Evolutionary conservation across 1,140 invertebrate species (phyloP).

Genomic region (Camponotus floridanus): DNA sequence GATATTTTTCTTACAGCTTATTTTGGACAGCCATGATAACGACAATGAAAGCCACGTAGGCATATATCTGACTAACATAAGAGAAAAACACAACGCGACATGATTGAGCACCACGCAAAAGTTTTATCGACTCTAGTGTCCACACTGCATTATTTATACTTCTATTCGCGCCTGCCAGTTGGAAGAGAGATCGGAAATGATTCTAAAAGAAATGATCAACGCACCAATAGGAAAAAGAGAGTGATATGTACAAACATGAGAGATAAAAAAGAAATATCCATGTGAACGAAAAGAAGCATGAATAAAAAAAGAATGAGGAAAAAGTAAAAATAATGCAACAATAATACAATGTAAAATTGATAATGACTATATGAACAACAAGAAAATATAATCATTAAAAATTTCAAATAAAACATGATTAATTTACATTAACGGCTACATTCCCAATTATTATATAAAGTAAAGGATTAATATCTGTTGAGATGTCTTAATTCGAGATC

Average conservation of each 20-base stretch:
- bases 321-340: neutral
- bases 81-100: neutral
- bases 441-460: too few relatives aligned
- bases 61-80: neutral
- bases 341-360: neutral
- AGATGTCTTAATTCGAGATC: too few relatives aligned
- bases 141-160: constrained; percentile 54
- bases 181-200: neutral
- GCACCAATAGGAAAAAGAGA: neutral
- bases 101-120: constrained; percentile 27
- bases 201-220: neutral
- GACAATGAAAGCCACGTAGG: constrained; percentile 6
- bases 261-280: neutral
- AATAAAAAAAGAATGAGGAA: neutral
- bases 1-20: constrained; percentile 32
- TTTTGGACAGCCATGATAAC: neutral
- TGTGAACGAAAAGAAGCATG: neutral
- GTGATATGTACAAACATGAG: neutral
- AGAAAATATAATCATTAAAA: too few relatives aligned
- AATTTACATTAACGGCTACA: too few relatives aligned
- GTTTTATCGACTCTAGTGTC: neutral
- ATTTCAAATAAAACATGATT: too few relatives aligned
- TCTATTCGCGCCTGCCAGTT: neutral
- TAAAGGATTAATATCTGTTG: too few relatives aligned
- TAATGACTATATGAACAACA: too few relatives aligned